phyloP scores from a whole-genome alignment of 64 coral and sea anemone species.

The Acropora yongei region DNA sequence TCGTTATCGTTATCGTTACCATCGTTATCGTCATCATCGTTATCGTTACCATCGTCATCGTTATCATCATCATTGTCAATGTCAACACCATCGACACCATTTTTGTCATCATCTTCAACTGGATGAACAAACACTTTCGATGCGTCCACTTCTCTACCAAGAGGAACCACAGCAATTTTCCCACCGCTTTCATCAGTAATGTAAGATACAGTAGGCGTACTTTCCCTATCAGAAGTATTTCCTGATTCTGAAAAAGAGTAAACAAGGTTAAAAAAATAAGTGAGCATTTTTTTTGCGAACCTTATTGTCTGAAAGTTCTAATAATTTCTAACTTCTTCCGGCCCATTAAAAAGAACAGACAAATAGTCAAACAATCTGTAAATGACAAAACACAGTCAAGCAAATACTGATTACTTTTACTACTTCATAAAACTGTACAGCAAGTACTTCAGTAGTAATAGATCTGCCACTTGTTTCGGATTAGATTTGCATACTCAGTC shows the following conservation, averaged over 20 bases:
- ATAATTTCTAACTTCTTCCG: too few relatives aligned
- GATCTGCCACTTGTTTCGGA: too few relatives aligned
- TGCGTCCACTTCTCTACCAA: conserved; percentile 14
- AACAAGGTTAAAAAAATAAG: background rate
- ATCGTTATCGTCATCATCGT: background rate
- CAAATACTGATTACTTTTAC: too few relatives aligned
- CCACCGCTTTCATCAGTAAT: conserved; percentile 33
- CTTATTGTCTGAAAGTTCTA: too few relatives aligned
- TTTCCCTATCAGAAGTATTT: conserved; percentile 50
- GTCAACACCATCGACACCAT: background rate
- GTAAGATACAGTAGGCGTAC: conserved; percentile 11
- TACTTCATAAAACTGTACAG: too few relatives aligned
- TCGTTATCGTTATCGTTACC: conserved; percentile 9
- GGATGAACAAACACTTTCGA: conserved; percentile 22
- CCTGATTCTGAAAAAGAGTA: conserved; percentile 18
- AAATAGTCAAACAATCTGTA: too few relatives aligned
- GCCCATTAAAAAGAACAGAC: too few relatives aligned
- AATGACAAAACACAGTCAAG: too few relatives aligned
- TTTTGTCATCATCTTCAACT: background rate
- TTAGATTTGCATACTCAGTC: too few relatives aligned
- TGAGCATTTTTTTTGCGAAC: background rate
- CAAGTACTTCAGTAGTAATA: too few relatives aligned
- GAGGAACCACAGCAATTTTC: conserved; percentile 18
- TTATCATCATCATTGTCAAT: conserved; percentile 10
- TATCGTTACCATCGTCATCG: conserved; percentile 5